Evolutionary conservation across 2,888 invertebrate species (phyloP), one percentile per base, ranked within the genome.

Genomic region (Dioctria linearis): DNA sequence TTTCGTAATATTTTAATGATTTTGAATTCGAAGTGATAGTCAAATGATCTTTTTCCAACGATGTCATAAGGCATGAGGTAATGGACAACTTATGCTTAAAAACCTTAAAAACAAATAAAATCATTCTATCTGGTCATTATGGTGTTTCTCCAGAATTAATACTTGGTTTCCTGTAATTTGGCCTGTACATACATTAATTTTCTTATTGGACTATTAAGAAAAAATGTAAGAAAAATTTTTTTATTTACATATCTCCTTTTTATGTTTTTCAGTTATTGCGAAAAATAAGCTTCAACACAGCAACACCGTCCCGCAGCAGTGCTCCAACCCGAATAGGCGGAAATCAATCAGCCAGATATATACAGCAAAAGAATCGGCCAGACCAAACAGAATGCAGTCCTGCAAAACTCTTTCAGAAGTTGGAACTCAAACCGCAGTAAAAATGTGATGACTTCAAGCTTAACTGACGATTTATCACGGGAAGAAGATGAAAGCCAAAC

Each of bases 191-290:
- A 25, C 25, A 25, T 25, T 2, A 25, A 25, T 25, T 1, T 25
- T 25, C 25, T 2, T 25, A 25, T 2, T 25, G 25, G 2, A 25
- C 25, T 25, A 25, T 25, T 25, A 25, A 25, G 25, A 25, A 25
- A 25, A 25, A 25, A 25, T 25, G 25, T 42, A 6, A 5, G n/a
- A 4, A 66, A 5, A n/a, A 66, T 40, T n/a, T 67, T 25, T 5
- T 25, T 42, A 9, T 61, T 61, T 49, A 40, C 42, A 9, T 5
- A 43, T n/a, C 39, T 59, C 5, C 13, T 76, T 75, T 3, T 40
- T 11, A 59, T 42, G 13, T 69, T 13, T 82, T 80, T 25, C 80
- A 82, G 82, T 75, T 82, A 13, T 63, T 82, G 37, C 82, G 82
- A 4, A 82, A 82, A 66, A 76, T 82, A 42, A 78, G 79, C 49